phyloP scores from a whole-genome alignment of 2,113 vertebrate genomes.

The Burhinus bistriatus region DNA sequence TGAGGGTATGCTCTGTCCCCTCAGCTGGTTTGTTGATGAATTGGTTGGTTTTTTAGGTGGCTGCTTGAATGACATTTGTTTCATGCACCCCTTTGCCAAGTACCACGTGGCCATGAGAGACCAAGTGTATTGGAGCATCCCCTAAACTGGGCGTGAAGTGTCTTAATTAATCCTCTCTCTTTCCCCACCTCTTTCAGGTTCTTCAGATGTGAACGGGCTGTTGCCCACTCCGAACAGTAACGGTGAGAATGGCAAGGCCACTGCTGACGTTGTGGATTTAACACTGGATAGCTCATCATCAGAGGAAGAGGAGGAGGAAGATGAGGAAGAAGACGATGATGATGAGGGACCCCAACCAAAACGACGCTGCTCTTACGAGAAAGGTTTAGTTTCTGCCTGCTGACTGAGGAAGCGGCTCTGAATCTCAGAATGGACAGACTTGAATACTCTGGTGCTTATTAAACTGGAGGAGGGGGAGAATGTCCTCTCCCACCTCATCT shows the following conservation, averaged over 20 bases:
- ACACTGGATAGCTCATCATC: conserved; percentile 96
- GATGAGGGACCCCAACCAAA: conserved; percentile 89
- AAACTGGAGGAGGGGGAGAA: conserved; percentile 49
- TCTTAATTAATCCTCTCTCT: background rate
- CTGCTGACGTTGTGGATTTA: conserved; percentile 90
- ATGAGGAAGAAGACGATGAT: conserved; percentile 87
- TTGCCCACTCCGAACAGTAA: conserved; percentile 80
- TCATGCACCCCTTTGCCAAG: background rate
- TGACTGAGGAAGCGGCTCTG: conserved; percentile 72
- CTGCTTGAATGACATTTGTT: background rate
- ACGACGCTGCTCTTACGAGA: conserved; percentile 91
- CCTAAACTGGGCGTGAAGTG: rapidly evolving
- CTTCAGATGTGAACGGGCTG: conserved; percentile 85
- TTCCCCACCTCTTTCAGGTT: conserved; percentile 64
- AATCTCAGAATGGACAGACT: conserved; percentile 39
- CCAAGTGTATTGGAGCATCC: too few species aligned
- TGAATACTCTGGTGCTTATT: conserved; percentile 76
- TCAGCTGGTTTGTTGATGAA: background rate
- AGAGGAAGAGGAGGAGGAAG: conserved; percentile 90
- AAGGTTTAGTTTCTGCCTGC: conserved; percentile 95
- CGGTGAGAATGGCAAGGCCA: conserved; percentile 84
- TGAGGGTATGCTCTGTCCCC: background rate
- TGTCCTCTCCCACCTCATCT: conserved; percentile 52
- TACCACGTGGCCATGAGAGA: rapidly evolving
- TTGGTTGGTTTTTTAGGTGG: background rate